A percentile compares a stretch with the other conserved stretches of the same genome.
phyloP scores from a whole-genome alignment of 1,140 invertebrate genomes.

The Plodia interpunctella region DNA sequence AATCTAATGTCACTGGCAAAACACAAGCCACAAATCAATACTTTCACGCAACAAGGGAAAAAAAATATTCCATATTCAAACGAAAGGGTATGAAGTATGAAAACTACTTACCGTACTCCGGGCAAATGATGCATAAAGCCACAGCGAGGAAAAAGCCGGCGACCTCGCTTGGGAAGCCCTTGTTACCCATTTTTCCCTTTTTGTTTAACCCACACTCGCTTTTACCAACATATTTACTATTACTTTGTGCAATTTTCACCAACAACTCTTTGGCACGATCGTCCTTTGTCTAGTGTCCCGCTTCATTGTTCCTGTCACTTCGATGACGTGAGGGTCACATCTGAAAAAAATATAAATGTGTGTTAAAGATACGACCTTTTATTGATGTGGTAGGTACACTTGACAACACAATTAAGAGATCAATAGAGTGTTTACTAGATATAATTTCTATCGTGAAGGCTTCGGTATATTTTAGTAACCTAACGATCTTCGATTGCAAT shows the following conservation, averaged over 20 bases:
- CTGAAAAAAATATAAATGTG: slow-evolving; percentile 48
- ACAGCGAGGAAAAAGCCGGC: slow-evolving; percentile 63
- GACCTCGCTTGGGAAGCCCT: slow-evolving; percentile 57
- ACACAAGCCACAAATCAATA: slow-evolving; percentile 3
- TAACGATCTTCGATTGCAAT: not conserved
- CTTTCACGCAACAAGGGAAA: slow-evolving; percentile 3
- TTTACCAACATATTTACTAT: slow-evolving; percentile 63
- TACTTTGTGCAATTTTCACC: slow-evolving; percentile 47
- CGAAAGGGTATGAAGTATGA: slow-evolving; percentile 8
- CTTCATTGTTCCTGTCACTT: slow-evolving; percentile 34
- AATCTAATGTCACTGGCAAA: slow-evolving; percentile 4
- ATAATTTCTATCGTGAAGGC: not conserved
- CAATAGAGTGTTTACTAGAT: not conserved
- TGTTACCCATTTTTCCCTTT: slow-evolving; percentile 59
- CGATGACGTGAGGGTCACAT: slow-evolving; percentile 27
- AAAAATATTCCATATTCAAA: slow-evolving; percentile 8
- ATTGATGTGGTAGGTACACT: not conserved
- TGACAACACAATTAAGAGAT: not conserved
- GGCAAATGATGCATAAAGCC: slow-evolving; percentile 61
- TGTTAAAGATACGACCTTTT: not conserved
- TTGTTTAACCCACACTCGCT: slow-evolving; percentile 61
- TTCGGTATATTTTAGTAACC: not conserved
- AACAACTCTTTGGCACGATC: slow-evolving; percentile 33
- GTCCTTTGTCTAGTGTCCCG: slow-evolving; percentile 33
- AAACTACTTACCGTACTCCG: slow-evolving; percentile 61